Base-by-base conservation (phyloP, 2,888 invertebrate species). In the Cephonodes hylas region DNA sequence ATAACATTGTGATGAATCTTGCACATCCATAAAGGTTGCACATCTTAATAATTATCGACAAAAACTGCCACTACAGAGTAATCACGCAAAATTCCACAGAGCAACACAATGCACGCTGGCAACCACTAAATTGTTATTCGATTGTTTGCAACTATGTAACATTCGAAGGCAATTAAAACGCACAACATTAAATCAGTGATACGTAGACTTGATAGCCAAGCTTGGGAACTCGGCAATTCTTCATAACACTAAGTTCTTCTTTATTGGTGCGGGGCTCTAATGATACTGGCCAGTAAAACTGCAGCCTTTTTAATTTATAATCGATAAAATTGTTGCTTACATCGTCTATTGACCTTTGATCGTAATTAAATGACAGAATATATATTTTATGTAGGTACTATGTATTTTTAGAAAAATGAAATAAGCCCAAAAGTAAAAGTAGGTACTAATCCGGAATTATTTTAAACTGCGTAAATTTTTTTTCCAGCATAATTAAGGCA, bases 81-180 rank as follows among this genome's bases (percentile, higher is more conserved):
- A 91, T 91, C 86, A 87, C 83, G 87, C 83, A 83, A 91, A 87
- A 91, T 90, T 89, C 89, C 90, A 75, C 85, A 84, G 79, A 79
- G 73, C 70, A 71, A 82, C 71, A 83, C 80, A 81, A 83, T 81
- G 80, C 73, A 79, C 75, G 70, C 75, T 76, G 63, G 65, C 74
- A 73, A 70, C 68, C 66, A 66, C 65, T 68, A 75, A 79, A 74
- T 73, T 78, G 77, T 75, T 76, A 77, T 73, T 63, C 76, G 74
- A 79, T 81, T 83, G 82, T 83, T 65, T 60, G 80, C 83, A 83
- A 85, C 85, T 80, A 73, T 76, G 85, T 85, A 70, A 63, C 59
- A 64, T 58, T 66, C 65, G 69, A 66, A 60, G 69, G 68, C 65
- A 67, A 72, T 73, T 60, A 67, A 66, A 69, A 66, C 63, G 63